Evolutionary conservation across 2,888 invertebrate species (phyloP), one percentile per base, ranked within the genome.

Genomic region (Drosophila pegasa): DNA sequence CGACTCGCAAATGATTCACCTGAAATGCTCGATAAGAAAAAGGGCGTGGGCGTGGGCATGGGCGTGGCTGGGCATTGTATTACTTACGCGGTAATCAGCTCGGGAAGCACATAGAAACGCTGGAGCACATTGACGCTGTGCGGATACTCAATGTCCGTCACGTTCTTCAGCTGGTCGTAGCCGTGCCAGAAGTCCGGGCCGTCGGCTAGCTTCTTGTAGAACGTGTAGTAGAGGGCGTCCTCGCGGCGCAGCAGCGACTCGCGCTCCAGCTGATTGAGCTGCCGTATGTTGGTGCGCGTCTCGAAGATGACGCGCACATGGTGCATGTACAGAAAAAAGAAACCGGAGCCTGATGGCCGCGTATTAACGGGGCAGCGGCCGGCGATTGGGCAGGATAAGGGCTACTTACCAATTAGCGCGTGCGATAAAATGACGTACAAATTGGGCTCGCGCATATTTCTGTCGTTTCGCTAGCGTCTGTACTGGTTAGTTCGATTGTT

Each of bases 171-270:
- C 72, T 93, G 93, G 0, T 94, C 90, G 50, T 96, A 92, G 0
- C 96, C 97, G 1, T 94, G 90, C 85, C 92, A 76, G 91, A 96
- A 92, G 82, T 94, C 91, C 18, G 93, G 92, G 68, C 96, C 93
- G 70, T 95, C 95, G 0, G 95, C 94, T 48, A 98, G 93, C 0
- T 95, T 95, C 90, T 98, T 98, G 92, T 95, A 98, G 91, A 96
- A 98, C 0, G 96, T 97, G 91, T 96, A 98, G 90, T 98, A 98
- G 83, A 98, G 94, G 0, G 97, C 97, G 95, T 97, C 96, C 93
- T 98, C 98, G 2, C 97, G 96, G 1, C 96, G 93, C 58, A 98
- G 94, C 7, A 96, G 94, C 94, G 98, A 95, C 93, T 98, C 98
- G 47, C 97, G 93, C 88, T 98, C 97, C 88, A 91, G 66, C 45